phyloP scores from a whole-genome alignment of 2,888 invertebrate genomes.

The Punctoribates punctum region DNA sequence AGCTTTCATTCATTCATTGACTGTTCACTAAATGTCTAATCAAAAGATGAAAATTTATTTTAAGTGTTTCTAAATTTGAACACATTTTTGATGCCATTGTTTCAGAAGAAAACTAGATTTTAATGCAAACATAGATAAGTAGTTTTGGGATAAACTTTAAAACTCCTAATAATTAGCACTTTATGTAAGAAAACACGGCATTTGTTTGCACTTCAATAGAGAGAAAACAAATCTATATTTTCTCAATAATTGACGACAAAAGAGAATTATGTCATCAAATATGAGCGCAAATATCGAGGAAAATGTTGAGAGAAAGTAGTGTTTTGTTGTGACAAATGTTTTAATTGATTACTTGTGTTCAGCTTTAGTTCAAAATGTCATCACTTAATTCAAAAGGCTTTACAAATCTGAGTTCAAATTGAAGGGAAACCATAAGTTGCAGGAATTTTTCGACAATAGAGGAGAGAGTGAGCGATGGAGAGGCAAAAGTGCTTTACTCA shows the following conservation, averaged over 20 bases:
- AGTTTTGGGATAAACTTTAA: too few species aligned
- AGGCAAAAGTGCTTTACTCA: slow-evolving; percentile 30
- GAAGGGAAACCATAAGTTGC: background rate
- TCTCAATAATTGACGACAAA: background rate
- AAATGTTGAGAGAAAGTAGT: too few species aligned
- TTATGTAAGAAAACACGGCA: too few species aligned
- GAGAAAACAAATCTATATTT: too few species aligned
- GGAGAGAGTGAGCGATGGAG: background rate
- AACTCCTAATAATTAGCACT: too few species aligned
- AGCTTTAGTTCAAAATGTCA: background rate
- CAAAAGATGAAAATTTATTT: too few species aligned
- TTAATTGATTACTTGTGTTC: slow-evolving; percentile 31
- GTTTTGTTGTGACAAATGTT: slow-evolving; percentile 3
- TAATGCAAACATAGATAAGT: too few species aligned
- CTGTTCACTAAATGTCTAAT: too few species aligned
- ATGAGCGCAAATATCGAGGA: background rate
- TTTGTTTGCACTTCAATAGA: background rate
- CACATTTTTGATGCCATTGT: background rate
- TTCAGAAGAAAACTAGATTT: background rate
- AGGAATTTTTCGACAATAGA: background rate
- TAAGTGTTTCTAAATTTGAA: too few species aligned
- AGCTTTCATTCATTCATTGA: too few species aligned
- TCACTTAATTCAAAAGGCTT: background rate
- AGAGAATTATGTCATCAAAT: background rate
- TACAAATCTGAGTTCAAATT: background rate